A percentile compares a stretch with the other conserved stretches of the same genome.
Conservation (phyloP, 2,113 vertebrate species). For the Phycodurus eques region DNA sequence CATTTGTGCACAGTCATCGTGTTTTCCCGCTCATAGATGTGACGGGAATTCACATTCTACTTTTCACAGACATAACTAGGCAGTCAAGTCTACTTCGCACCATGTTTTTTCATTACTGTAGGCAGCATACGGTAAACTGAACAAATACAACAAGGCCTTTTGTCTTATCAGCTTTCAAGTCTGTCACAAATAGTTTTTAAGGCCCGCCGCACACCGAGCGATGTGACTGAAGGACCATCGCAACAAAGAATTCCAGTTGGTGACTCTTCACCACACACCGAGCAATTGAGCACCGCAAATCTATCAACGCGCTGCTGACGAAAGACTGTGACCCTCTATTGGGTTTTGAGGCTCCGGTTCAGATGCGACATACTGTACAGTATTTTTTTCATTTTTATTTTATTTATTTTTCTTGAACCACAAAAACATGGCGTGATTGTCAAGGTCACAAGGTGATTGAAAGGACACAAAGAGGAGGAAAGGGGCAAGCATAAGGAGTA, state of each 20-base stretch:
- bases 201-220: not conserved
- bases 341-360: too few species aligned
- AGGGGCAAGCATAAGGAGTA: too few species aligned
- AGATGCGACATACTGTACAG: too few species aligned
- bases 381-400: too few species aligned
- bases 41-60: slow-evolving; percentile 19
- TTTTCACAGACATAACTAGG: slow-evolving; percentile 1
- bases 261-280: not conserved
- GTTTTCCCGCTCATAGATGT: slow-evolving; percentile 26
- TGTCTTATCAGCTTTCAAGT: not conserved
- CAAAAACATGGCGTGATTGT: too few species aligned
- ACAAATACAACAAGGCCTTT: not conserved
- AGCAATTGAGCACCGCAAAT: not conserved
- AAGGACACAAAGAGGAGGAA: too few species aligned
- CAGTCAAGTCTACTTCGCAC: not conserved
- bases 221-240: not conserved
- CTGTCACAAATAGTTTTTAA: not conserved
- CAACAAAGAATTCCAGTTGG: not conserved
- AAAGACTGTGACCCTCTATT: not conserved
- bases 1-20: slow-evolving; percentile 46
- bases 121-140: not conserved
- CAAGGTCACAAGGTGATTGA: too few species aligned
- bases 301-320: not conserved
- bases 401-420: too few species aligned
- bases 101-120: not conserved